These are phyloP conservation scores for Oxystoma pomonae DNA, from an alignment of 2,888 invertebrate species.

Conservation along the genomic window DNA sequence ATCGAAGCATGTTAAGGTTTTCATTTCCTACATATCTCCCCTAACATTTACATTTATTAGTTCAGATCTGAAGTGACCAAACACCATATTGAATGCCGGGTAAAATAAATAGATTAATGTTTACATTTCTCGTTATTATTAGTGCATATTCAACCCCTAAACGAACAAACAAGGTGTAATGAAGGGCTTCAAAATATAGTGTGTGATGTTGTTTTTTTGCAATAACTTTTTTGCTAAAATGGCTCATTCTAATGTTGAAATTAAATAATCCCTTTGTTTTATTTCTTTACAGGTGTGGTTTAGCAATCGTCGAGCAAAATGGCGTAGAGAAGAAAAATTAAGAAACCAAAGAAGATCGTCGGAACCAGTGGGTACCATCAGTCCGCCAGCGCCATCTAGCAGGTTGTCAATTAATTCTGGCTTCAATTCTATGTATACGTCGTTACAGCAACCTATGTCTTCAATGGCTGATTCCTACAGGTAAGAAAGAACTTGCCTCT, in stretches of 20 bases:
- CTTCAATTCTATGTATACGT: conserved; percentile 93
- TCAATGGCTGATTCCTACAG: conserved; percentile 88
- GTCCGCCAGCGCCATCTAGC: conserved; percentile 58
- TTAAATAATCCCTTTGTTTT: no score
- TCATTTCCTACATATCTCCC: not conserved
- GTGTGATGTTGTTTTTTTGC: no score
- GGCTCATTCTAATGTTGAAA: no score
- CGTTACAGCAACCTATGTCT: conserved; percentile 90
- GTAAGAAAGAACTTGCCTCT: conserved; percentile 55
- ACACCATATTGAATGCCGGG: conserved; percentile 36
- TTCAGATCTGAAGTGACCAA: conserved; percentile 32
- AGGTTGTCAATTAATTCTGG: conserved; percentile 76
- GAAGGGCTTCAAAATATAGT: no score
- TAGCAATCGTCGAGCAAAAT: conserved; percentile 97
- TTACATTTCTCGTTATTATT: conserved; percentile 25
- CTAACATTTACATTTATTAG: not conserved
- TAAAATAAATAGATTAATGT: conserved; percentile 33
- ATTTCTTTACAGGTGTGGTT: conserved; percentile 93
- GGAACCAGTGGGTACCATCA: conserved; percentile 52
- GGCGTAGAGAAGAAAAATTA: conserved; percentile 98
- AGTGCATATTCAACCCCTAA: conserved; percentile 9
- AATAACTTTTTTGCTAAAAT: no score
- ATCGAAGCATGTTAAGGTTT: no score
- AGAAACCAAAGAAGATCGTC: conserved; percentile 80
- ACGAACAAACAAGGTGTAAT: conserved; percentile 5